Base-by-base conservation (phyloP, 2,797 vertebrate species). In the Helarctos malayanus region DNA sequence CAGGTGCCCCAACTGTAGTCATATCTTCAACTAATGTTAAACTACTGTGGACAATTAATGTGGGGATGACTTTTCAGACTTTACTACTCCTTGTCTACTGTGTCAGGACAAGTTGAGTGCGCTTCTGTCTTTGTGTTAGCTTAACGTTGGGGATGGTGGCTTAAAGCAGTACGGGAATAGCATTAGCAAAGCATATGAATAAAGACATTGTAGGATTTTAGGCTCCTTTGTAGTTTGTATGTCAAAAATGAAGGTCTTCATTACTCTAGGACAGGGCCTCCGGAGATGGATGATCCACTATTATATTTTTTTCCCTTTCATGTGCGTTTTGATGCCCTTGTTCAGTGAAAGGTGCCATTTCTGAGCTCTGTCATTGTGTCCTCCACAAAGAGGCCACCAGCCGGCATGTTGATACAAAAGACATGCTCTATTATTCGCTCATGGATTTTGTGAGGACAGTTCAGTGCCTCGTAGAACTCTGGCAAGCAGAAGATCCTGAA, bases 21-120 rank as follows among this genome's bases (percentile, higher is more conserved):
- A 38, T 81, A 76, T 76, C 91, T 94, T 79, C 71, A 63, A 83
- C 84, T 91, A 91, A 73, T 94, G 68, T 47, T 95, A 63, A 94
- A 25, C 38, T 80, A 2, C 35, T 41, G 12, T 91, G 56, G 21
- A 52, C 89, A 91, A 80, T 57, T 78, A 79, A 71, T 10, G 32
- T 85, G 63, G 45, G 7, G 47, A 57, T 84, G 78, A 92, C n/a
- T 95, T 83, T 84, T 63, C 25, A 90, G 81, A 56, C 16, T 91
- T 91, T 25, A 49, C 35, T 71, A 4, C 47, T 86, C 75, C 52
- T 88, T 25, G 41, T 73, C 35, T 93, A 56, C 68, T 71, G 35
- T 49, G 56, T 91, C 54, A 78, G 61, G 80, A 71, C 61, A 90
- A 82, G 9, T 69, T 45, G 68, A 89, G 41, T 87, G 57, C 90